Conservation (phyloP, 37 sponge, comb jelly and placozoan species). For the Aplysina aerophoba region DNA sequence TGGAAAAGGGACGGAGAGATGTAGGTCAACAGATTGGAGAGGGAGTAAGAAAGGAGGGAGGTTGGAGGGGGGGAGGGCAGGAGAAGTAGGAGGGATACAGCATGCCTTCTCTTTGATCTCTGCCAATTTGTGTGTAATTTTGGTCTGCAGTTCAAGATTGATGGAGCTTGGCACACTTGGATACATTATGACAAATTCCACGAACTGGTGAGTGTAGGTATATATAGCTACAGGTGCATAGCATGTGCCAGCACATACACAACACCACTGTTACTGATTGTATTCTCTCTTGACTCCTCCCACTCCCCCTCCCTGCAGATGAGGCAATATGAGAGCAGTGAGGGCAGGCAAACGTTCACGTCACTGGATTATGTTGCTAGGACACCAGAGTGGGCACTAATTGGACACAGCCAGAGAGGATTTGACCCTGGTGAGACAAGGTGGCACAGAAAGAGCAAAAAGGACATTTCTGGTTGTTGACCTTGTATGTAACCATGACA, state of each 20-base stretch:
- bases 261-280: too few relatives aligned
- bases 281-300: not conserved
- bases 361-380: constrained; percentile 83
- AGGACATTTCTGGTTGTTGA: constrained; percentile 52
- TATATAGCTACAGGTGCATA: not conserved
- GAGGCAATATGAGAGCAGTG: constrained; percentile 32
- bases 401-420: constrained; percentile 78
- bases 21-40: too few relatives aligned
- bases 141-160: constrained; percentile 73
- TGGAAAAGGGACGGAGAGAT: too few relatives aligned
- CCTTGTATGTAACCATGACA: not conserved
- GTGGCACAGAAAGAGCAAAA: constrained; percentile 86
- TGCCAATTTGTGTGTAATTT: not conserved
- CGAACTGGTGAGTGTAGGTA: constrained; percentile 67
- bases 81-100: too few relatives aligned
- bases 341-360: constrained; percentile 53
- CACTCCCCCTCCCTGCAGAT: constrained; percentile 26
- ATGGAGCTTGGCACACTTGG: constrained; percentile 93
- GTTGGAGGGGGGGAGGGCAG: too few relatives aligned
- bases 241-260: too few relatives aligned
- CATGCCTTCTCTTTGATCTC: too few relatives aligned
- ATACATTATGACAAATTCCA: constrained; percentile 92
- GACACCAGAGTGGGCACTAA: constrained; percentile 90
- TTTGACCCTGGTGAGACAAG: constrained; percentile 93
- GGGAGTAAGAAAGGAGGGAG: too few relatives aligned